These are phyloP conservation scores for Callionymus lyra DNA, from an alignment of 2,113 vertebrate genomes.

Conservation along the genomic window DNA sequence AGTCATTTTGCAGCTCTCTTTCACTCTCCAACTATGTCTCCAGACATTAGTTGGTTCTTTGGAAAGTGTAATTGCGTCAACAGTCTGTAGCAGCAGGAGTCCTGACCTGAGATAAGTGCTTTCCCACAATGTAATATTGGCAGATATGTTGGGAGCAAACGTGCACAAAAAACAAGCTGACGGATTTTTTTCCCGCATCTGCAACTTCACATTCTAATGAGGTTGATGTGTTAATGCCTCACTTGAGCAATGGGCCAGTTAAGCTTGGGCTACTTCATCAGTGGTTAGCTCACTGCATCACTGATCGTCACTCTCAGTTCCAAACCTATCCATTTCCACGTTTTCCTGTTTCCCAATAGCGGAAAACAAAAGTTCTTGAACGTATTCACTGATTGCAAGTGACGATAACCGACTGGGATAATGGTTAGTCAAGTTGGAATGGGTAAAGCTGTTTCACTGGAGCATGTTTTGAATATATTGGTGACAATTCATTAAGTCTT, in stretches of 20 bases:
- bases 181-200: constrained; percentile 39
- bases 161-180: constrained; percentile 36
- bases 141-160: constrained; percentile 21
- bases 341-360: constrained; percentile 30
- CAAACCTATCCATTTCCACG: constrained; percentile 25
- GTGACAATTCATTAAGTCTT: constrained; percentile 26
- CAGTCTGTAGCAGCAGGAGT: constrained; percentile 31
- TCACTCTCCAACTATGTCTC: constrained; percentile 26
- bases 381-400: constrained; percentile 30
- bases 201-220: constrained; percentile 54
- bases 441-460: constrained; percentile 9
- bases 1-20: constrained; percentile 16
- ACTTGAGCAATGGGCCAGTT: constrained; percentile 36
- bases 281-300: constrained; percentile 34
- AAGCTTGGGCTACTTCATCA: constrained; percentile 32
- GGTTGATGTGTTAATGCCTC: constrained; percentile 42
- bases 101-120: constrained; percentile 37
- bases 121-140: constrained; percentile 48
- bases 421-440: constrained; percentile 12
- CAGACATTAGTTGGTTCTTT: constrained; percentile 39
- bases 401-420: constrained; percentile 19
- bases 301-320: constrained; percentile 32
- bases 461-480: constrained; percentile 26
- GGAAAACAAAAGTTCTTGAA: constrained; percentile 21
- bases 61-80: constrained; percentile 49